Base-by-base conservation (phyloP, 2,888 invertebrate species). In the Watsonalla binaria region DNA sequence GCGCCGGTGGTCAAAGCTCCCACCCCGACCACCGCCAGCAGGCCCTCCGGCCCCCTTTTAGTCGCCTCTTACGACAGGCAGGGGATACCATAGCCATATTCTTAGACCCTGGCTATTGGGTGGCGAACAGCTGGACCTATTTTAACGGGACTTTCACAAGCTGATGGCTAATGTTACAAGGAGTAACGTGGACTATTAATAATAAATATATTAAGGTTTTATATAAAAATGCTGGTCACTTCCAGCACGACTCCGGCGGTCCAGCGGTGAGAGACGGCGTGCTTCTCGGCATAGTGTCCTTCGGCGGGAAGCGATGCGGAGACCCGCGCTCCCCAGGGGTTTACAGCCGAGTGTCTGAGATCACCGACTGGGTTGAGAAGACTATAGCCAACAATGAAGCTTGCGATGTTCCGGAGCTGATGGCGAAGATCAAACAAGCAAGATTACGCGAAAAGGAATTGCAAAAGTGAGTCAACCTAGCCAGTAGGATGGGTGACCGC, bases 301-400 rank as follows among this genome's bases (percentile, higher is more conserved):
- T 90, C 50, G 90, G 90, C 0, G 90, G 90, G 47, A 86, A 86
- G 64, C 80, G 84, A 55, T 90, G 90, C n/a, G 90, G 90, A 0
- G 90, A 89, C 63, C 88, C 90, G 0, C 74, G 77, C n/a, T 88
- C 87, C 0, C 90, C 90, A 0, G 90, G 90, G 0, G 90, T 90
- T 7, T 90, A 90, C 71, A 82, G 84, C 62, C 58, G 86, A 2
- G 89, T 88, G 0, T 77, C 86, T 0, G 76, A 86, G 58, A 57
- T 85, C 49, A 87, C 89, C 0, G 75, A 75, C 6, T 89, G 89
- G 88, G 86, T 89, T 2, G 86, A 89, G 48, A 33, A 58, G 0
- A 88, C 86, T 0, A 74, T 90, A 6, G 66, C 58, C 0, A 59
- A 58, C 0, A 89, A 90, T 51, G 90, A 90, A 53, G 90, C 89